A percentile compares a stretch with the other conserved stretches of the same genome.
These are phyloP conservation scores for Coptodon rendalli DNA, from an alignment of 2,113 vertebrate genomes.

Conservation along the genomic window DNA sequence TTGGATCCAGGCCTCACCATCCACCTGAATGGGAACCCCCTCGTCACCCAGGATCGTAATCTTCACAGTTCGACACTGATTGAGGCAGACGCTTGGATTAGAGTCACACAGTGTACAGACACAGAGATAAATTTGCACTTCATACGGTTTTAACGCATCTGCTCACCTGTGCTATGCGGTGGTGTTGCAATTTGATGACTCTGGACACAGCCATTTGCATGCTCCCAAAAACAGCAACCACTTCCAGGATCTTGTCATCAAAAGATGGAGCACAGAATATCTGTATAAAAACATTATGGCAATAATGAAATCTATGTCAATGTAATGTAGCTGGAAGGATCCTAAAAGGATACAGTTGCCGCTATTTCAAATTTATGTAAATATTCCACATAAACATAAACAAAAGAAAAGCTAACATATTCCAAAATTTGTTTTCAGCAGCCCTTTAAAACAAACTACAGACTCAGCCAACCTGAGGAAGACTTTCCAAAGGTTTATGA, in stretches of 20 bases:
- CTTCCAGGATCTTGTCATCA: slow-evolving; percentile 96
- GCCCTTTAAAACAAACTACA: neutral
- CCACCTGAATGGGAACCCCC: slow-evolving; percentile 93
- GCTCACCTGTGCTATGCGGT: slow-evolving; percentile 93
- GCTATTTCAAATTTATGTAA: neutral
- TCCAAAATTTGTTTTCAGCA: neutral
- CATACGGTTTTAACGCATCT: neutral
- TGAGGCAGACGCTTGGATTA: neutral
- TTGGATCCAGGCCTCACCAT: slow-evolving; percentile 97
- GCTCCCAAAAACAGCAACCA: slow-evolving; percentile 95
- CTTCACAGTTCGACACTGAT: slow-evolving; percentile 90
- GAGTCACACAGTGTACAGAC: neutral
- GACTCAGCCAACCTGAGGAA: neutral
- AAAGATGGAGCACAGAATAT: slow-evolving; percentile 97
- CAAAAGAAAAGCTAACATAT: neutral
- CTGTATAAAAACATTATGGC: slow-evolving; percentile 52
- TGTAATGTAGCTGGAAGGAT: neutral
- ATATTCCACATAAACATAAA: neutral
- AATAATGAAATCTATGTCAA: neutral
- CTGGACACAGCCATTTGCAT: slow-evolving; percentile 98
- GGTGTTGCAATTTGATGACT: slow-evolving; percentile 96
- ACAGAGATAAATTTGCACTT: neutral
- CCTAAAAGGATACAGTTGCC: neutral
- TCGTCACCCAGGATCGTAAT: slow-evolving; percentile 98
- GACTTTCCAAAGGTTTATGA: neutral